Base-by-base conservation (phyloP, 2,113 vertebrate genomes). In the Nibea coibor region DNA sequence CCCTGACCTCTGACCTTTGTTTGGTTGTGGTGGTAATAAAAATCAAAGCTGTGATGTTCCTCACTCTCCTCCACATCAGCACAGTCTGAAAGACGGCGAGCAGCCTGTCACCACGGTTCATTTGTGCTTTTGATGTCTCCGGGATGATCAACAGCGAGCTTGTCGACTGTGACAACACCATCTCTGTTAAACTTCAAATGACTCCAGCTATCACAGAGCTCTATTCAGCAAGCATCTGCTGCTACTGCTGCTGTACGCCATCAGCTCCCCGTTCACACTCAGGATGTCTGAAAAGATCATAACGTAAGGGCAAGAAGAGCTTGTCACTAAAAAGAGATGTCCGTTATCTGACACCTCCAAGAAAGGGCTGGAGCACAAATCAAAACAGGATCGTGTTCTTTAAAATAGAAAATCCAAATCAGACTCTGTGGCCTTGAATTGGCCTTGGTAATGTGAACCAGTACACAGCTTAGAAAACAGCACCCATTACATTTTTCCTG, bases 161-260 rank as follows among this genome's bases (percentile, higher is more conserved):
- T 10, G 50, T 59, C 24, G 2, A 51, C 68, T 47, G 56, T 26
- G 65, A 50, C 47, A 7, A 70, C 61, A 2, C 39, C 2, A 14
- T 67, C 62, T 42, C 26, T n/a, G 77, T 73, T 81, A 66, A 81
- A 74, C 81, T 87, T 69, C 42, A 47, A 17, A 74, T 84, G 69
- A 87, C 81, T 81, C 51, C 70, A 20, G 57, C 28, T 61, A 59
- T 70, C 7, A 45, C 50, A 62, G 19, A 63, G 51, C 53, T 58
- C 64, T 8, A 26, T 66, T 59, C 68, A 53, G 1, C 45, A 12
- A 15, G 4, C 57, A 10, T 43, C 61, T 24, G 51, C 53, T 5
- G 69, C 70, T 64, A 24, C 67, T 22, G 12, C 63, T n/a, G 10
- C 63, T 65, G 22, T 48, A 54, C 26, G 6, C 4, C 58, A 14